phyloP scores from a whole-genome alignment of 2,888 invertebrate genomes.

The Plebejus argus region DNA sequence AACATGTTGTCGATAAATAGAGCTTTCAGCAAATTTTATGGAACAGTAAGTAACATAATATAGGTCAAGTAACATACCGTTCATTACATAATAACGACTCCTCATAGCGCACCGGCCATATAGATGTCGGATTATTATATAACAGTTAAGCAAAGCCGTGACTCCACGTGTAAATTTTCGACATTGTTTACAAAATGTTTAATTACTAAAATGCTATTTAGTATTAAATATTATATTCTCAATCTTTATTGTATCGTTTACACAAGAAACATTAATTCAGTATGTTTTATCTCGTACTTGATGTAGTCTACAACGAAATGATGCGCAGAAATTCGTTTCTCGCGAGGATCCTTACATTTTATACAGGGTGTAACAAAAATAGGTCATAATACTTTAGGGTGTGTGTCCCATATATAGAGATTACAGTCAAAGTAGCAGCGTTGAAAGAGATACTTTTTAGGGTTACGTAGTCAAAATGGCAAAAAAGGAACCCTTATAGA shows the following conservation, averaged over 20 bases:
- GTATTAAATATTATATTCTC: background rate
- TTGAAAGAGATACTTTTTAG: too few relatives aligned
- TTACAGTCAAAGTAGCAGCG: too few relatives aligned
- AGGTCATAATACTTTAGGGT: too few relatives aligned
- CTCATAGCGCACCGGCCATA: constrained; percentile 1
- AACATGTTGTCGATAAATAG: background rate
- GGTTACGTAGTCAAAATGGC: too few relatives aligned
- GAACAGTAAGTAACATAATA: background rate
- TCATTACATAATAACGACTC: background rate
- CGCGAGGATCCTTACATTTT: too few relatives aligned
- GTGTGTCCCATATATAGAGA: too few relatives aligned
- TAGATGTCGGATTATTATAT: constrained; percentile 5
- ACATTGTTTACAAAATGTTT: constrained; percentile 1
- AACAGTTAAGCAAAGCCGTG: constrained; percentile 9
- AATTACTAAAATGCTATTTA: background rate
- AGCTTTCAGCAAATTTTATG: background rate
- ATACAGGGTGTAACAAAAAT: too few relatives aligned
- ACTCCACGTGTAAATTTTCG: background rate
- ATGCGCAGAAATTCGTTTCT: too few relatives aligned
- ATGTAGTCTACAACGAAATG: too few relatives aligned
- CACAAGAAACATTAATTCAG: too few relatives aligned
- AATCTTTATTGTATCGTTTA: background rate
- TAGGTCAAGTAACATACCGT: background rate
- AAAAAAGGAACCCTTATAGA: too few relatives aligned
- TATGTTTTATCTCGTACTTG: too few relatives aligned